These are phyloP conservation scores for Caenorhabditis becei DNA, from an alignment of 2,888 invertebrate species.

Conservation along the genomic window DNA sequence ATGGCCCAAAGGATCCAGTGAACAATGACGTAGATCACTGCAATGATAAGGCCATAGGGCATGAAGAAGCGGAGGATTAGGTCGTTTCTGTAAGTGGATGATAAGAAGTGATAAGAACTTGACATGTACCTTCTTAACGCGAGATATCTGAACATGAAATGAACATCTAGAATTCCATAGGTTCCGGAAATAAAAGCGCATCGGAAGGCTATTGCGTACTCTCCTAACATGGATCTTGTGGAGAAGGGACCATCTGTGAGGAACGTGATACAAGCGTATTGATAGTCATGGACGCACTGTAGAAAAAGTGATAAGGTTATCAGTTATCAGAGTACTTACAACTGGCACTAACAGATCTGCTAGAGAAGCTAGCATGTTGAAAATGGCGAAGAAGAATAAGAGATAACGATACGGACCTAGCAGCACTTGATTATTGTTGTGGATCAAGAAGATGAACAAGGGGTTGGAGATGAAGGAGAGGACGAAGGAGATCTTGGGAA, in stretches of 20 bases:
- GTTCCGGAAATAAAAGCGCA: not conserved
- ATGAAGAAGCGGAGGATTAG: constrained; percentile 9
- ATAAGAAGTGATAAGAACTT: not conserved
- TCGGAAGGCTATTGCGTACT: not conserved
- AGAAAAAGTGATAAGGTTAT: not conserved
- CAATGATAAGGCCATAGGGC: not conserved
- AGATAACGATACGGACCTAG: constrained; percentile 25
- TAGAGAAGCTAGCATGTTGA: constrained; percentile 15
- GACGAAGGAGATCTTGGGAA: constrained; percentile 24
- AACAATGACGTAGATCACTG: constrained; percentile 4
- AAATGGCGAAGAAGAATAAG: constrained; percentile 21
- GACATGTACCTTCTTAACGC: not conserved
- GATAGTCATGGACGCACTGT: constrained; percentile 21
- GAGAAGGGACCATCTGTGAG: constrained; percentile 10
- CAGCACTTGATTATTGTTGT: constrained; percentile 11
- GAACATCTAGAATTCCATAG: not conserved
- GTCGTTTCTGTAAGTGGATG: constrained; percentile 9
- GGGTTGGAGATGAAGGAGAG: constrained; percentile 12
- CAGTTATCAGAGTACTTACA: too few relatives aligned
- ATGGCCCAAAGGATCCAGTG: constrained; percentile 15
- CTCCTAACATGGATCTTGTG: not conserved
- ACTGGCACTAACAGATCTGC: constrained; percentile 19
- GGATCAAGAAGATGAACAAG: constrained; percentile 11
- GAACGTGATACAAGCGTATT: constrained; percentile 26
- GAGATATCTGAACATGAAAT: not conserved